A percentile compares a stretch with the other conserved stretches of the same genome.
These are phyloP conservation scores for Chiloscyllium plagiosum DNA, from an alignment of 2,113 vertebrate genomes.

Conservation along the genomic window DNA sequence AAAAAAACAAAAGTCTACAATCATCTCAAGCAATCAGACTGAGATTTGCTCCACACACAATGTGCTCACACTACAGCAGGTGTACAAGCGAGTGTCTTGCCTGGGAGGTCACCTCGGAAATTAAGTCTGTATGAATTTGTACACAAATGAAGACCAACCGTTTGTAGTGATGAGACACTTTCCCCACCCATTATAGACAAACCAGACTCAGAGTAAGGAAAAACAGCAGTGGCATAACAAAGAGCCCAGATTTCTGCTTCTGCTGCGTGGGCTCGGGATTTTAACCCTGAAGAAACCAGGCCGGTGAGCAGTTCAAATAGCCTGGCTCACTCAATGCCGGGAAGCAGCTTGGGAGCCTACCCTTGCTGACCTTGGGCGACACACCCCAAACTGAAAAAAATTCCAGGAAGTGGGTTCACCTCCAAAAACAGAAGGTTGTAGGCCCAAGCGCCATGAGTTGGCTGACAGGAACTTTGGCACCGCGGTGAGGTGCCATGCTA, in stretches of 20 bases:
- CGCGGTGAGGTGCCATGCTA: too few species aligned
- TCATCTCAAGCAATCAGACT: background rate
- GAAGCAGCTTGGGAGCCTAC: background rate
- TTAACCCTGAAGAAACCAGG: background rate
- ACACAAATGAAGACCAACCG: constrained; percentile 1
- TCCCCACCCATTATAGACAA: background rate
- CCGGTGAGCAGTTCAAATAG: background rate
- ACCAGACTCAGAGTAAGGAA: background rate
- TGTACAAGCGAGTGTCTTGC: background rate
- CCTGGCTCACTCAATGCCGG: background rate
- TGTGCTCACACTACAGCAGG: background rate
- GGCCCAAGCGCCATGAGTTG: background rate
- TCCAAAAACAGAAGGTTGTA: background rate
- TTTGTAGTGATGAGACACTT: background rate
- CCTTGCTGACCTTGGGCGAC: too few species aligned
- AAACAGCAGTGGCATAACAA: background rate
- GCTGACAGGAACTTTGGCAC: background rate
- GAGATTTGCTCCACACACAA: background rate
- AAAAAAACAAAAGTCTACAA: background rate
- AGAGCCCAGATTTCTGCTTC: background rate
- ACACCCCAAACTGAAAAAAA: background rate
- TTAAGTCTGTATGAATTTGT: background rate
- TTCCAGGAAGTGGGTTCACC: background rate
- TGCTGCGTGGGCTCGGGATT: background rate
- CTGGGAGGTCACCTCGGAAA: background rate